Conservation (phyloP, 2,888 invertebrate species). For the Archaeoteleia sp. region DNA sequence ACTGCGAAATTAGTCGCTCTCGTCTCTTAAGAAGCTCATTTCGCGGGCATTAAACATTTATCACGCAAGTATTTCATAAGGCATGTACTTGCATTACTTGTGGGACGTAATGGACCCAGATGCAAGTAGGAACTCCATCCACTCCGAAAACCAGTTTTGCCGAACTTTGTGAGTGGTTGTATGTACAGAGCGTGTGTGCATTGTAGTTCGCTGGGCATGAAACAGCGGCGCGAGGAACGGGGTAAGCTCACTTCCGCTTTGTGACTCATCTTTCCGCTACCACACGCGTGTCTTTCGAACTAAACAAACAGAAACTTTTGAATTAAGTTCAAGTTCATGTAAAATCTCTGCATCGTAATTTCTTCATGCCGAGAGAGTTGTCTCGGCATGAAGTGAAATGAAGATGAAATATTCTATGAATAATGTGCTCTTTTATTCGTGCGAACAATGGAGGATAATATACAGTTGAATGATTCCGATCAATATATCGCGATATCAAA, state of each 20-base stretch:
- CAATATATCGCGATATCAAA: no score
- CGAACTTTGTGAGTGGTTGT: conserved; percentile 17
- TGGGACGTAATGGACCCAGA: conserved; percentile 10
- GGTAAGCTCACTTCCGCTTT: conserved; percentile 16
- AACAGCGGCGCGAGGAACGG: conserved; percentile 14
- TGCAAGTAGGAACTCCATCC: conserved; percentile 14
- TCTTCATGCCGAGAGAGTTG: no score
- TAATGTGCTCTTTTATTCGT: no score
- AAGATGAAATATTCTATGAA: no score
- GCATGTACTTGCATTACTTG: conserved; percentile 10
- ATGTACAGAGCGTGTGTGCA: conserved; percentile 15
- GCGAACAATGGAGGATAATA: no score
- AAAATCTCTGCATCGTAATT: conserved; percentile 1
- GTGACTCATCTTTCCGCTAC: conserved; percentile 19
- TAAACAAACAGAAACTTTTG: conserved; percentile 15
- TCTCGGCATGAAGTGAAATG: no score
- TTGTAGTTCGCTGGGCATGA: conserved; percentile 14
- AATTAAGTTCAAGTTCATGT: conserved; percentile 8
- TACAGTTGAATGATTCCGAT: no score
- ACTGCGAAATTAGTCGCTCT: not conserved
- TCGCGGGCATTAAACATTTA: conserved; percentile 5
- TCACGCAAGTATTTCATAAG: conserved; percentile 5
- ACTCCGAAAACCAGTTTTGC: conserved; percentile 15
- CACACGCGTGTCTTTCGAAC: conserved; percentile 12
- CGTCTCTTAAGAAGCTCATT: conserved; percentile 3